Conservation (phyloP, 2,888 invertebrate genomes). For the Drosophila borealis region DNA sequence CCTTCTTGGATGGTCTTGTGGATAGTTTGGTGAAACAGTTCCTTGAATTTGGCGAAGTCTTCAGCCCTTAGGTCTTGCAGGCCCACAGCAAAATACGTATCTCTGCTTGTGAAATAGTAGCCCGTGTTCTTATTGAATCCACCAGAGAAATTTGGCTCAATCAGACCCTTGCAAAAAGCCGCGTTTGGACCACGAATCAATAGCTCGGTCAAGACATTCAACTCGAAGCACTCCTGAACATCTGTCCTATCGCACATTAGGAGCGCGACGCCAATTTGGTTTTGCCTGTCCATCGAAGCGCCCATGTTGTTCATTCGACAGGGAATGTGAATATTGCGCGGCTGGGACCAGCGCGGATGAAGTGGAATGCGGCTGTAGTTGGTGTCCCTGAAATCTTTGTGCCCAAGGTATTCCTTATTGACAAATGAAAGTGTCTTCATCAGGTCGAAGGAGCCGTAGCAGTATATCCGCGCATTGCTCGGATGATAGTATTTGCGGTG, state of each 20-base stretch:
- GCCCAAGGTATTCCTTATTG: constrained; percentile 89
- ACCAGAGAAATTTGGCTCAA: constrained; percentile 95
- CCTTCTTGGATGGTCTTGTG: constrained; percentile 90
- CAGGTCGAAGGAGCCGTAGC: constrained; percentile 95
- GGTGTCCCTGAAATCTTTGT: constrained; percentile 87
- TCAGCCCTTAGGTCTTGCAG: constrained; percentile 91
- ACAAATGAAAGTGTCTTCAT: constrained; percentile 91
- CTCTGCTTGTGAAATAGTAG: constrained; percentile 88
- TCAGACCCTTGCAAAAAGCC: constrained; percentile 94
- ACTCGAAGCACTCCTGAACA: constrained; percentile 90
- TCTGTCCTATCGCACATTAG: constrained; percentile 93
- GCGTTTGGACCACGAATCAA: constrained; percentile 95
- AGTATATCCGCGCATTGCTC: constrained; percentile 94
- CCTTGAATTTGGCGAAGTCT: constrained; percentile 90
- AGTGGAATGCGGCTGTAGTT: constrained; percentile 89
- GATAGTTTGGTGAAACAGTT: constrained; percentile 91
- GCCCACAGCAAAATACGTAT: constrained; percentile 93
- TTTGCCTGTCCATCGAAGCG: constrained; percentile 92
- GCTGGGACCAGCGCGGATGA: constrained; percentile 90
- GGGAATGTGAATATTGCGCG: constrained; percentile 87
- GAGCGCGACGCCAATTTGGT: constrained; percentile 92
- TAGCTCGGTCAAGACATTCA: constrained; percentile 92
- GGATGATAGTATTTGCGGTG: constrained; percentile 96
- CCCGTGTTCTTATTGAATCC: constrained; percentile 94
- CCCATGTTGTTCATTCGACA: constrained; percentile 93